Evolutionary conservation across 2,113 vertebrate genomes (phyloP), one percentile per base, ranked within the genome.

Genomic region (Meleagris gallopavo): DNA sequence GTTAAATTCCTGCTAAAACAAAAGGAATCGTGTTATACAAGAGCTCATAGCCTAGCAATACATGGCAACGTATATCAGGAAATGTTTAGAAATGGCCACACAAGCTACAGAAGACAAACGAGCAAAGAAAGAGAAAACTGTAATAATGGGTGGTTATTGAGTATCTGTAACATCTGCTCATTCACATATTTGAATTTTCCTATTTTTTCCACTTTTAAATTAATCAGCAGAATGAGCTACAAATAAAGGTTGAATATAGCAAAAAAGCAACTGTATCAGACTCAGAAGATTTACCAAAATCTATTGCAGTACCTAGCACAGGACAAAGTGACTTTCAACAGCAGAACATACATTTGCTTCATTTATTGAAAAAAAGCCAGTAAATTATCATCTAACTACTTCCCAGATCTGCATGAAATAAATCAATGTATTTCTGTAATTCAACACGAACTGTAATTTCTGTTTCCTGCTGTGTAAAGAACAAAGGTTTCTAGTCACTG

Each of bases 401-500:
- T 84, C 40, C 22, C 64, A 83, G 21, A 54, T 12, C 65, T 8
- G 17, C 40, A 58, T 13, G 13, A 81, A 83, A 91, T 25, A 78
- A 80, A 84, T 83, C 18, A 0, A 91, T 58, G 25, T 32, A 66
- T 27, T 81, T 70, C 79, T 75, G 54, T 74, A 93, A 81, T 54
- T 78, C 88, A 70, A 30, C n/a, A 27, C n/a, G 43, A 93, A 61
- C 16, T 61, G 2, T 29, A 80, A 52, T 64, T 94, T 93, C 72
- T 91, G 38, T 22, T 48, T 72, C 52, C 83, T 83, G 69, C 85
- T 78, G 57, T 34, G 76, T 58, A 72, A 75, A 83, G 69, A 91
- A 54, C 69, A 91, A 81, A 95, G 76, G 76, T 74, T 95, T 76
- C 62, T 86, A 57, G 83, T 32, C 71, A 61, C 72, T 83, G 85